These are phyloP conservation scores for Eucera pruinosa DNA, from an alignment of 2,888 invertebrate species.

Conservation along the genomic window DNA sequence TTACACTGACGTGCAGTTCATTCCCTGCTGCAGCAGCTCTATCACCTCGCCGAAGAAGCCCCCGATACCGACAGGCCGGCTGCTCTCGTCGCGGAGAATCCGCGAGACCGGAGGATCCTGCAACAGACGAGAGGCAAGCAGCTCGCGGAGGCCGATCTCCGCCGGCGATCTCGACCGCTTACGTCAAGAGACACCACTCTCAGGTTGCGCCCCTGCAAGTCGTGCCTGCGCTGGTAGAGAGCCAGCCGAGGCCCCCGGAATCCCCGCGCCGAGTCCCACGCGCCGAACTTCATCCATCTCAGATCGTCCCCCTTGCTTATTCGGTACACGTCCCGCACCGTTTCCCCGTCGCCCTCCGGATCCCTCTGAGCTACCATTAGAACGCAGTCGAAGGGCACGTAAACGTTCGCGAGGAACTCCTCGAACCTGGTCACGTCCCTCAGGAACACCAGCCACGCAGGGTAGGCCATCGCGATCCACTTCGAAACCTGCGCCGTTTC, in stretches of 20 bases:
- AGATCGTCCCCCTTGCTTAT: conserved; percentile 71
- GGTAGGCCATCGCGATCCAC: conserved; percentile 82
- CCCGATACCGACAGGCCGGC: conserved; percentile 71
- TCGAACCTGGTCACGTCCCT: conserved; percentile 70
- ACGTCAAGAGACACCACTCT: conserved; percentile 78
- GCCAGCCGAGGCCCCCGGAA: conserved; percentile 67
- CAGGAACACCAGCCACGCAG: conserved; percentile 81
- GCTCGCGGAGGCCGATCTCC: too few relatives aligned
- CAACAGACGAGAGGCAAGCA: too few relatives aligned
- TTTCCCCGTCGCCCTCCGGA: conserved; percentile 58
- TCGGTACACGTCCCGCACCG: conserved; percentile 78
- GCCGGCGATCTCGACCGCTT: conserved; percentile 31
- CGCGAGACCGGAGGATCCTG: conserved; percentile 81
- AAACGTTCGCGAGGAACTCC: conserved; percentile 75
- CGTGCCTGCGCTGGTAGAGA: conserved; percentile 78
- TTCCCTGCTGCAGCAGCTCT: conserved; percentile 75
- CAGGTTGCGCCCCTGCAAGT: conserved; percentile 77
- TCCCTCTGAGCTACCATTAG: conserved; percentile 72
- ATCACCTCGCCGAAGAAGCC: conserved; percentile 81
- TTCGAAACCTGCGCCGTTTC: conserved; percentile 69
- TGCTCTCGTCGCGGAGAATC: conserved; percentile 65
- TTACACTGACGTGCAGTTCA: conserved; percentile 81
- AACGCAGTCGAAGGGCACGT: conserved; percentile 79
- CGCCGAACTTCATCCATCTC: conserved; percentile 71
- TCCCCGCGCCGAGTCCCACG: conserved; percentile 71